Conservation (phyloP, 2,888 invertebrate species). For the Coelinius sp. region DNA sequence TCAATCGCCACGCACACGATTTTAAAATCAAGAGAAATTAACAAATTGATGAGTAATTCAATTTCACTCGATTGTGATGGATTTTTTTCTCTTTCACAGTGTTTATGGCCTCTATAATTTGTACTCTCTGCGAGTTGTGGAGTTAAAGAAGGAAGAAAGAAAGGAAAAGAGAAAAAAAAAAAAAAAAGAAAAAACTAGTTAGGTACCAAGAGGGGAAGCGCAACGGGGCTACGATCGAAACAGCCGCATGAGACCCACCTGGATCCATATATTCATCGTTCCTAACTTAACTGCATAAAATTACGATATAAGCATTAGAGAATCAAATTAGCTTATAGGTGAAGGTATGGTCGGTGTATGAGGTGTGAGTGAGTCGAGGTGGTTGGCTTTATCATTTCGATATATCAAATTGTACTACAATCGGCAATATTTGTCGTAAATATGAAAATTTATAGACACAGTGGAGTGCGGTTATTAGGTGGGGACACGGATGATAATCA, state of each 20-base stretch:
- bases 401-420: constrained; percentile 24
- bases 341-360: not conserved
- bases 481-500: too few species aligned
- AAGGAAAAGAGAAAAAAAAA: too few species aligned
- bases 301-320: constrained; percentile 62
- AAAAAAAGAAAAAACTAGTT: too few species aligned
- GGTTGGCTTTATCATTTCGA: constrained; percentile 17
- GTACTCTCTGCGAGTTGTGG: too few species aligned
- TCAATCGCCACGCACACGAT: constrained; percentile 17
- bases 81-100: not conserved
- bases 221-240: too few species aligned
- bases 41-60: not conserved
- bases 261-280: constrained; percentile 69
- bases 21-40: not conserved
- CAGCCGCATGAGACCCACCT: constrained; percentile 50
- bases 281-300: constrained; percentile 66
- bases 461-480: too few species aligned
- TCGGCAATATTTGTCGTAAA: not conserved
- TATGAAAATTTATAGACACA: not conserved
- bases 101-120: too few species aligned
- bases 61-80: not conserved
- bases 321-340: constrained; percentile 11
- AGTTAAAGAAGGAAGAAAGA: too few species aligned
- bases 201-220: too few species aligned
- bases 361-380: constrained; percentile 6